Evolutionary conservation across 2,888 invertebrate genomes (phyloP).

Genomic region (Leptopilina drosophilae): DNA sequence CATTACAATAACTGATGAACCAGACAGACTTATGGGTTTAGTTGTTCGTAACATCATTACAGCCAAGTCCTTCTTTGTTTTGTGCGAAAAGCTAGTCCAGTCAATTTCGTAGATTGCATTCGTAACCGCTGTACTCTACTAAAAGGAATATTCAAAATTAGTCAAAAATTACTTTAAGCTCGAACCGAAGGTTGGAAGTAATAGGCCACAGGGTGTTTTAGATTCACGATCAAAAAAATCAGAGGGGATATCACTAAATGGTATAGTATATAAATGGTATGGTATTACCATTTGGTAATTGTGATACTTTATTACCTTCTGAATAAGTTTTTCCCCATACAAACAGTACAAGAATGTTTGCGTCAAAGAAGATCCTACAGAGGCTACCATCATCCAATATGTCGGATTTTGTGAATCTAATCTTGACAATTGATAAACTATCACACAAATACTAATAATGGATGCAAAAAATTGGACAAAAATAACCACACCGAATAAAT

Average conservation of each 20-base stretch:
- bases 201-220: no score
- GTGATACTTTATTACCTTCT: neutral
- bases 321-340: neutral
- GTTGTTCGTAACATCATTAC: neutral
- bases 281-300: no score
- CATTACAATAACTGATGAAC: slow-evolving; percentile 9
- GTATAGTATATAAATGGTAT: no score
- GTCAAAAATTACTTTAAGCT: no score
- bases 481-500: slow-evolving; percentile 3
- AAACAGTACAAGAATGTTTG: neutral
- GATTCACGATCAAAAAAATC: no score
- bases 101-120: neutral
- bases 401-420: slow-evolving; percentile 2
- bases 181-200: no score
- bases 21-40: neutral
- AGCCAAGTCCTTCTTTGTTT: neutral
- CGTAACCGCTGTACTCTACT: neutral
- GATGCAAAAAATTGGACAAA: slow-evolving; percentile 3
- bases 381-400: slow-evolving; percentile 5
- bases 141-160: neutral
- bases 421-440: neutral
- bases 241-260: no score
- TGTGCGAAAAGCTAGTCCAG: neutral
- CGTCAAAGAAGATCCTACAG: neutral
- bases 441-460: neutral